Conservation (phyloP, 2,888 invertebrate genomes). For the Trichogramma evanescens region DNA sequence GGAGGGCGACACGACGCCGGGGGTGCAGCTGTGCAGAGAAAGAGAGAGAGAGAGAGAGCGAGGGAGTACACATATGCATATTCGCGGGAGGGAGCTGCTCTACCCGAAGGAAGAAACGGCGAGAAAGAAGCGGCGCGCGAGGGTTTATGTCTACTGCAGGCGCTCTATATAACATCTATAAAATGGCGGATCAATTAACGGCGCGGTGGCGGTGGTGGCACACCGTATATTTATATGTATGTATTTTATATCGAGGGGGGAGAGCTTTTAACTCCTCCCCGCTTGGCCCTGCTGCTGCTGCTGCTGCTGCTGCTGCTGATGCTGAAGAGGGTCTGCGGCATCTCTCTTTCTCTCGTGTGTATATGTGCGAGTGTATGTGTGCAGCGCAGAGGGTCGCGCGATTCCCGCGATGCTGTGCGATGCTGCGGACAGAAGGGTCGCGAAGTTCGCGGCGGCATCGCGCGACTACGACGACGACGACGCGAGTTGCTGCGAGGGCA, state of each 20-base stretch:
- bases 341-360: neutral
- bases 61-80: neutral
- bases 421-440: neutral
- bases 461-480: too few species aligned
- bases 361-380: neutral
- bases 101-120: slow-evolving; percentile 1
- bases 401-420: neutral
- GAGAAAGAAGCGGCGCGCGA: slow-evolving; percentile 18
- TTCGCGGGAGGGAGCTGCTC: neutral
- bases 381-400: neutral
- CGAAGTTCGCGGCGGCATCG: neutral
- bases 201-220: slow-evolving; percentile 12
- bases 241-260: slow-evolving; percentile 45
- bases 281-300: slow-evolving; percentile 42
- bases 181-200: slow-evolving; percentile 43
- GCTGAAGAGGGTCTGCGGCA: neutral
- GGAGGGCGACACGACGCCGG: neutral
- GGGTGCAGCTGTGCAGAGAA: neutral
- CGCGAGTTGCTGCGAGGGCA: too few species aligned
- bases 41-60: neutral
- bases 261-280: slow-evolving; percentile 42
- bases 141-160: too few species aligned
- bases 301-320: slow-evolving; percentile 37
- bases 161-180: slow-evolving; percentile 7
- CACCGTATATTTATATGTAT: slow-evolving; percentile 32